These are phyloP conservation scores for Thermophis baileyi DNA, from an alignment of 2,113 vertebrate species.

Conservation along the genomic window DNA sequence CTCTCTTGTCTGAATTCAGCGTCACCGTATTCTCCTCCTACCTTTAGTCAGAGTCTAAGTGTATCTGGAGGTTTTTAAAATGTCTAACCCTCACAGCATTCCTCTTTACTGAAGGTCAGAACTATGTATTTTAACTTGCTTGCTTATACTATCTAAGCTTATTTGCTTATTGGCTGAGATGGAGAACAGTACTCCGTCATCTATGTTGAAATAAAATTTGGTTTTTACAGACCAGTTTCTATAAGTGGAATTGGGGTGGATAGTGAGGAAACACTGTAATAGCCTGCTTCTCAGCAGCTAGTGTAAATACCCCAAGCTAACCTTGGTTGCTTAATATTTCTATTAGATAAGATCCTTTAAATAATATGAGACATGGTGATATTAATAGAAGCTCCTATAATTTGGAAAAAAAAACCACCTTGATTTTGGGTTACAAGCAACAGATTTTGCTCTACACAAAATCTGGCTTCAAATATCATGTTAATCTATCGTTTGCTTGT, in stretches of 20 bases:
- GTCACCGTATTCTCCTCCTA: not conserved
- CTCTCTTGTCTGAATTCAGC: not conserved
- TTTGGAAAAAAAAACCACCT: not conserved
- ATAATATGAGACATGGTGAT: not conserved
- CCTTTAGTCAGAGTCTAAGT: not conserved
- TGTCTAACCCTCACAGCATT: not conserved
- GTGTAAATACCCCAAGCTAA: not conserved
- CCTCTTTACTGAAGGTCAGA: not conserved
- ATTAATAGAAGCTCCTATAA: not conserved
- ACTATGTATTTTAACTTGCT: not conserved
- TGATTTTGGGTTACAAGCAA: not conserved
- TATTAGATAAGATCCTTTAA: not conserved
- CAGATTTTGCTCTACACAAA: not conserved
- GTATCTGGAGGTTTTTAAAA: not conserved
- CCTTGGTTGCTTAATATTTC: not conserved
- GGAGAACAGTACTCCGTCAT: not conserved
- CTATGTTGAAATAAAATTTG: not conserved
- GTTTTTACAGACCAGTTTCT: not conserved
- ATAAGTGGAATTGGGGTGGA: not conserved
- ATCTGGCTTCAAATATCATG: not conserved
- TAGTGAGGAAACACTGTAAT: not conserved
- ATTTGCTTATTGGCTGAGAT: not conserved
- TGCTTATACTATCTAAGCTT: not conserved
- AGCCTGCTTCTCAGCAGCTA: not conserved
- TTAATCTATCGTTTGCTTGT: not conserved